phyloP scores from a whole-genome alignment of 2,888 invertebrate species.

The Tachina fera region DNA sequence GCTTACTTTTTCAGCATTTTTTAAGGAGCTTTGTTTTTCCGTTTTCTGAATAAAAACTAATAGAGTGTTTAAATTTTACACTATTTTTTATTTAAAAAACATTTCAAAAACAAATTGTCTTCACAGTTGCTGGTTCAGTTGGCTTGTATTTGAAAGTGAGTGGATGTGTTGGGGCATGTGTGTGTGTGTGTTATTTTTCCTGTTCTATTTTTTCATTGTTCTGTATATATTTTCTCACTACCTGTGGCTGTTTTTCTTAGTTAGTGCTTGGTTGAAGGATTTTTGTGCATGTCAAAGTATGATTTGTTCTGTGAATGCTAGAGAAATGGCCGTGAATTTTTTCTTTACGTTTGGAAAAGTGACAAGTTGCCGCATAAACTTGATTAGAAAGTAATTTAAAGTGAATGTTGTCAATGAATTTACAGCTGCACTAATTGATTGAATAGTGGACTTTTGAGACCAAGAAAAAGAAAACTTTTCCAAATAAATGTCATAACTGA shows the following conservation, averaged over 20 bases:
- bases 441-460: neutral
- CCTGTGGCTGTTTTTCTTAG: slow-evolving; percentile 18
- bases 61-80: slow-evolving; percentile 70
- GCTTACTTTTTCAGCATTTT: neutral
- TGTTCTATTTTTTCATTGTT: slow-evolving; percentile 7
- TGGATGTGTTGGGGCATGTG: neutral
- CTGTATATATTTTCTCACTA: slow-evolving; percentile 20
- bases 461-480: neutral
- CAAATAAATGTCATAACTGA: too few relatives aligned
- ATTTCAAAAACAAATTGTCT: neutral
- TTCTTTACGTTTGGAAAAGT: neutral
- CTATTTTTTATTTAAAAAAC: slow-evolving; percentile 46
- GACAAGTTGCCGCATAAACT: slow-evolving; percentile 17
- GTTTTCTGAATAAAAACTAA: slow-evolving; percentile 60
- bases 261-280: slow-evolving; percentile 46
- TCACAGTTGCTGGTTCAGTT: neutral
- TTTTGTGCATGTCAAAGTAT: slow-evolving; percentile 48
- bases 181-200: neutral
- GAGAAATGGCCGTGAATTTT: neutral
- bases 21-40: slow-evolving; percentile 6
- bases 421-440: neutral
- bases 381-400: neutral
- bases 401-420: neutral
- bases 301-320: slow-evolving; percentile 34
- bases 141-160: neutral